phyloP scores from a whole-genome alignment of 1,140 invertebrate species.

The Drosophila ironensis region DNA sequence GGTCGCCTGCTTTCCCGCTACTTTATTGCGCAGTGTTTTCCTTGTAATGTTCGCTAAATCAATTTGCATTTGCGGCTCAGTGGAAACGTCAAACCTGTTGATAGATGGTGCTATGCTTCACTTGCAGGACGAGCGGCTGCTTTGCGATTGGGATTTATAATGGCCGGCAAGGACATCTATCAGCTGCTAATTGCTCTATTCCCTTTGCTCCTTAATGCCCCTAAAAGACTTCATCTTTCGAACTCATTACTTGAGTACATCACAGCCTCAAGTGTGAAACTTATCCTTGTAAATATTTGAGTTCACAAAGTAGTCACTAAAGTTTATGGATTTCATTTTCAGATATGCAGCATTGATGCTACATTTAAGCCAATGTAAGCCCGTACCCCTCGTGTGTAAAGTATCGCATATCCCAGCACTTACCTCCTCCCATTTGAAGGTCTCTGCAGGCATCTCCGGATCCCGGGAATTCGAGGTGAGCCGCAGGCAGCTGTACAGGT shows the following conservation, averaged over 20 bases:
- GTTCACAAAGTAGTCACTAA: too few species aligned
- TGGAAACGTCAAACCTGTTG: conserved; percentile 35
- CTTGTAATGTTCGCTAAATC: conserved; percentile 45
- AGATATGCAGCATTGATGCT: neutral
- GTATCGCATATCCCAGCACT: conserved; percentile 30
- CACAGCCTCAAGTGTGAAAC: too few species aligned
- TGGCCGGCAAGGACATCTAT: too few species aligned
- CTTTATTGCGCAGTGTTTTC: conserved; percentile 11
- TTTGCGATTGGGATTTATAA: too few species aligned
- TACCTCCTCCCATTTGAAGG: conserved; percentile 68
- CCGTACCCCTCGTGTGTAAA: conserved; percentile 14
- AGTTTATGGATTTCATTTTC: too few species aligned
- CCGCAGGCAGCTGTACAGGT: conserved; percentile 84
- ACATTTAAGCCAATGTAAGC: neutral
- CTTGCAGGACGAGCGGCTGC: too few species aligned
- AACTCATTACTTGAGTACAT: too few species aligned
- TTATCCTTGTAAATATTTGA: too few species aligned
- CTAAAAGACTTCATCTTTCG: too few species aligned
- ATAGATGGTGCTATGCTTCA: conserved; percentile 24
- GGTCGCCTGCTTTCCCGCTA: neutral
- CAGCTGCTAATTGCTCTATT: too few species aligned
- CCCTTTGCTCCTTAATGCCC: too few species aligned
- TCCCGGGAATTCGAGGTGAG: conserved; percentile 14
- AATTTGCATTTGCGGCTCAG: conserved; percentile 43
- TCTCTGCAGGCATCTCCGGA: neutral